Percentiles rank a stretch among this genome's conserved stretches.
Conservation (phyloP, 64 coral and sea anemone genomes). For the Montipora foliosa region DNA sequence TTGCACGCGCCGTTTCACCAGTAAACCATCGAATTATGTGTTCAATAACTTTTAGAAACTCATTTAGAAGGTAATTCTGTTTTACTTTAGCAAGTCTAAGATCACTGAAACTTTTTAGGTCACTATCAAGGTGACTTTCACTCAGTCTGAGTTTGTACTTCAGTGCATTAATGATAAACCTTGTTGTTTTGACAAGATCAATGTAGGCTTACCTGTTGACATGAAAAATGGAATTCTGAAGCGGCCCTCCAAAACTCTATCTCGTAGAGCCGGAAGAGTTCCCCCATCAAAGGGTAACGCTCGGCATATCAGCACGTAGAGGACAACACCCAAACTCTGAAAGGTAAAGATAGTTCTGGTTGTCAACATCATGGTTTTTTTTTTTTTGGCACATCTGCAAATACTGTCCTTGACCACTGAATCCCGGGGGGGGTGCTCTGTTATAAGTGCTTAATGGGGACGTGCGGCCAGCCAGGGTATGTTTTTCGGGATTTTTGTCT, state of each 20-base stretch:
- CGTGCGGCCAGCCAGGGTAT: too few relatives aligned
- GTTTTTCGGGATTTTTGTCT: too few relatives aligned
- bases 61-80: background rate
- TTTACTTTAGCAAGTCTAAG: background rate
- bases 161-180: too few relatives aligned
- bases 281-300: constrained; percentile 85
- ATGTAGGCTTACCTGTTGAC: constrained; percentile 79
- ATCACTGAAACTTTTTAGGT: background rate
- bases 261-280: constrained; percentile 77
- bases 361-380: background rate
- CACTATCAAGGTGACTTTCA: too few relatives aligned
- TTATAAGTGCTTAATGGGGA: too few relatives aligned
- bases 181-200: too few relatives aligned
- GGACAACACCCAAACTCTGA: constrained; percentile 94
- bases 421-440: too few relatives aligned
- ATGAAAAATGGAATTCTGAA: constrained; percentile 93
- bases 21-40: too few relatives aligned
- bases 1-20: background rate
- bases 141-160: too few relatives aligned
- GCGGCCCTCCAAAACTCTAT: constrained; percentile 79
- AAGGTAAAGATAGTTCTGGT: background rate
- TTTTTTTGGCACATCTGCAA: background rate
- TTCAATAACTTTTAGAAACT: background rate
- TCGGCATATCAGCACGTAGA: constrained; percentile 85
- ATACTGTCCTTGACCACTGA: too few relatives aligned